Base-by-base conservation (phyloP, 2,888 invertebrate species). In the Monoplex corrugatus region DNA sequence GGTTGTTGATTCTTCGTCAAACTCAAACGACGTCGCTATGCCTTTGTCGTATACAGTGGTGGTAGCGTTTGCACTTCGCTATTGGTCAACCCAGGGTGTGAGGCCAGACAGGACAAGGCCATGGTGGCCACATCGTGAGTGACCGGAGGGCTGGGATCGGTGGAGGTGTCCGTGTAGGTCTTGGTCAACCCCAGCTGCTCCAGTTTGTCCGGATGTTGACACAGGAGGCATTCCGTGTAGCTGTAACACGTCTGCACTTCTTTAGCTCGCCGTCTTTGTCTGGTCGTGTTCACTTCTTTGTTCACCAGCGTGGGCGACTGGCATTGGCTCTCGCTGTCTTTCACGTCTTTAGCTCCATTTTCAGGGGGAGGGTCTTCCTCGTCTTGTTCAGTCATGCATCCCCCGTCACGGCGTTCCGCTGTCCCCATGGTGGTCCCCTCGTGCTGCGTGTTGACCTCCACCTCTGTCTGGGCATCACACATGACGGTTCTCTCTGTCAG, bases 401-500 rank as follows among this genome's bases (percentile, higher is more conserved):
- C 50, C 94, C 94, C 68, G 1, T 8, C 68, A n/a, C 68, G 3
- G 23, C 23, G n/a, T 6, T n/a, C 68, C 32, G n/a, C 28, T 2
- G 23, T 6, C 23, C 6, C 40, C 5, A 93, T 94, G 50, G 91
- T 92, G 2, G 94, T 94, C 87, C 93, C 93, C 28, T 89, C 92
- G 45, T 91, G 92, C 83, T 94, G 92, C 13, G 90, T 91, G 40
- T 84, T 89, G 1, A 94, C 85, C 43, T 93, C 93, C 13, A 92
- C 92, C 57, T 91, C 90, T 0, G 94, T 95, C 89, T 95, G 94
- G 3, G 94, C 94, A 87, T 95, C 95, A 0, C 91, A 90, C 10
- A 90, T 86, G 43, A 91, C 90, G 2, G 92, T 88, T 45, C 91
- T 90, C 43, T 95, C 95, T 0, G 95, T 95, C 23, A 94, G 88